phyloP scores from a whole-genome alignment of 1,140 invertebrate genomes.

The Lasioglossum baleicum region DNA sequence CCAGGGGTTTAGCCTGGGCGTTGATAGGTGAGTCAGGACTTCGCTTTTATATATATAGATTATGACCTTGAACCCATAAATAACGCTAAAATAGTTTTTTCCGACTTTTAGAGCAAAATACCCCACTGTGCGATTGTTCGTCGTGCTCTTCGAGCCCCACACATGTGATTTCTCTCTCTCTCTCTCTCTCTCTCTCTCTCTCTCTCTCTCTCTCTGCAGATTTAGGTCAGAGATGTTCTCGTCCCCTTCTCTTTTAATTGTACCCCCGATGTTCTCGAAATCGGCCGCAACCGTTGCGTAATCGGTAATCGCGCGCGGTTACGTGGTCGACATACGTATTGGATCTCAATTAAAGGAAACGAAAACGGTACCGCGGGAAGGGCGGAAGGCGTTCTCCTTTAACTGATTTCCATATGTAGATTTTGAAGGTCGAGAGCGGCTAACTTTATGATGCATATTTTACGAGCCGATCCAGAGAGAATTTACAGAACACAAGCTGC shows the following conservation, averaged over 20 bases:
- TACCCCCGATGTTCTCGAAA: constrained; percentile 27
- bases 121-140: no score
- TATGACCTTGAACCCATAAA: no score
- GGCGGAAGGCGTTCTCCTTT: background rate
- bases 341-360: constrained; percentile 44
- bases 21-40: no score
- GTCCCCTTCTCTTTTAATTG: constrained; percentile 22
- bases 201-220: background rate
- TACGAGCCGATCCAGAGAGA: no score
- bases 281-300: constrained; percentile 29
- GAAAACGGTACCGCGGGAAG: constrained; percentile 29
- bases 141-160: no score
- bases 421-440: background rate
- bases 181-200: no score
- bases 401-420: constrained; percentile 39
- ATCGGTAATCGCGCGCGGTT: constrained; percentile 35
- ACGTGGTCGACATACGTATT: constrained; percentile 18
- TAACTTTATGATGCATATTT: constrained; percentile 19
- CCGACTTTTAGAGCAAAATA: no score
- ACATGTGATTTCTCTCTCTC: background rate
- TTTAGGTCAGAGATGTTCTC: constrained; percentile 23
- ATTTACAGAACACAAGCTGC: no score
- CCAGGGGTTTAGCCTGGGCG: no score
- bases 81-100: no score
- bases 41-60: no score